A percentile compares a stretch with the other conserved stretches of the same genome.
These are phyloP conservation scores for Laspeyria flexula DNA, from an alignment of 2,888 invertebrate genomes.

Conservation along the genomic window DNA sequence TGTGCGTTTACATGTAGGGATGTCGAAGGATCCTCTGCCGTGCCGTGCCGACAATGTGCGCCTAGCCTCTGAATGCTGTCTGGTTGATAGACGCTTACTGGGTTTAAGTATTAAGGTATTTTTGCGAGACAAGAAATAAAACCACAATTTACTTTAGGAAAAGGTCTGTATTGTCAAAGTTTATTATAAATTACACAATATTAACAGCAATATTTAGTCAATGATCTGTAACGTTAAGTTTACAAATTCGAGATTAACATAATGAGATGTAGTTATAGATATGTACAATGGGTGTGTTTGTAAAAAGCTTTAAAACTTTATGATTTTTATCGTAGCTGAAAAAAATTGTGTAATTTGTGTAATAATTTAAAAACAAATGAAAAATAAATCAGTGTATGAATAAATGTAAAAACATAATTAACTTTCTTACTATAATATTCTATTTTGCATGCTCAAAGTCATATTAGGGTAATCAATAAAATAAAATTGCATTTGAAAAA, in stretches of 20 bases:
- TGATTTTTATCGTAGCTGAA: constrained; percentile 11
- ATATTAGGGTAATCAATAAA: too few relatives aligned
- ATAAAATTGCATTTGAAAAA: too few relatives aligned
- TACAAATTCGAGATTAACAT: constrained; percentile 59
- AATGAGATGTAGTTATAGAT: constrained; percentile 41
- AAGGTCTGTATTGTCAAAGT: constrained; percentile 78
- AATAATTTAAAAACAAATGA: constrained; percentile 31
- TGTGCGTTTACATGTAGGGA: too few relatives aligned
- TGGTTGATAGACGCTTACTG: too few relatives aligned
- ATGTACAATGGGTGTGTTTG: constrained; percentile 47
- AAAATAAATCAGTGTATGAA: too few relatives aligned
- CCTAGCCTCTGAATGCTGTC: too few relatives aligned
- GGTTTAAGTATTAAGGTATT: too few relatives aligned
- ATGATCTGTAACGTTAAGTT: constrained; percentile 39
- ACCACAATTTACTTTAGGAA: constrained; percentile 57
- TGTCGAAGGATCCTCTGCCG: too few relatives aligned
- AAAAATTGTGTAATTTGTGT: constrained; percentile 31
- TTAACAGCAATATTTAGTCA: constrained; percentile 64
- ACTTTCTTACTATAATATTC: too few relatives aligned
- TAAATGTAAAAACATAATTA: too few relatives aligned
- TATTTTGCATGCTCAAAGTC: too few relatives aligned
- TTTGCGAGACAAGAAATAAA: constrained; percentile 5
- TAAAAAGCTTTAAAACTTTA: constrained; percentile 50
- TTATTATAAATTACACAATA: constrained; percentile 70
- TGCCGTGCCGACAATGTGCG: too few relatives aligned